These are phyloP conservation scores for Tribolium castaneum DNA, from an alignment of 1,140 invertebrate genomes.

Conservation along the genomic window DNA sequence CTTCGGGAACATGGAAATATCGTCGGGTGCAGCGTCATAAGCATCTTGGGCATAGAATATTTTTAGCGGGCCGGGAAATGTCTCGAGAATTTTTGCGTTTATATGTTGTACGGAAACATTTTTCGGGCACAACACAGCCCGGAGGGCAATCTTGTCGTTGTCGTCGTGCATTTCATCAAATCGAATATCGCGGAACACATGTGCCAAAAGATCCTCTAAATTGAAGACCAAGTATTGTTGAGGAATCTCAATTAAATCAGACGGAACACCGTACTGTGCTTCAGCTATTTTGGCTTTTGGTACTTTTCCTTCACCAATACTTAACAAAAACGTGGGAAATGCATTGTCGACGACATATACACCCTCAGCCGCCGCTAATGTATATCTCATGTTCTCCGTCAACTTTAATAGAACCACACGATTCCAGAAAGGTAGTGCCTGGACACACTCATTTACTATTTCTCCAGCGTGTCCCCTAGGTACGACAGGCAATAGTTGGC, in stretches of 20 bases:
- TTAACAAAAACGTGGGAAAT: background rate
- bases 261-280: background rate
- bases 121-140: constrained; percentile 47
- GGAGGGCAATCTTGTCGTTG: constrained; percentile 43
- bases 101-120: constrained; percentile 49
- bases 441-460: background rate
- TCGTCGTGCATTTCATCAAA: constrained; percentile 14
- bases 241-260: background rate
- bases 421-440: background rate
- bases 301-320: background rate
- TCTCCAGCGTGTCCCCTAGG: constrained; percentile 5
- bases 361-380: background rate
- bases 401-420: background rate
- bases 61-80: constrained; percentile 39
- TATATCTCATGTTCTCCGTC: background rate
- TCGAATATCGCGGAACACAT: background rate
- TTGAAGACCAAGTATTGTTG: background rate
- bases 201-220: background rate
- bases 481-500: constrained; percentile 53
- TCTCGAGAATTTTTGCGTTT: constrained; percentile 48
- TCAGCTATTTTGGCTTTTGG: background rate
- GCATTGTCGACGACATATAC: background rate
- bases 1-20: constrained; percentile 3
- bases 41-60: background rate
- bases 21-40: background rate